phyloP scores from a whole-genome alignment of 2,113 vertebrate species.

The Trogon melanurus region DNA sequence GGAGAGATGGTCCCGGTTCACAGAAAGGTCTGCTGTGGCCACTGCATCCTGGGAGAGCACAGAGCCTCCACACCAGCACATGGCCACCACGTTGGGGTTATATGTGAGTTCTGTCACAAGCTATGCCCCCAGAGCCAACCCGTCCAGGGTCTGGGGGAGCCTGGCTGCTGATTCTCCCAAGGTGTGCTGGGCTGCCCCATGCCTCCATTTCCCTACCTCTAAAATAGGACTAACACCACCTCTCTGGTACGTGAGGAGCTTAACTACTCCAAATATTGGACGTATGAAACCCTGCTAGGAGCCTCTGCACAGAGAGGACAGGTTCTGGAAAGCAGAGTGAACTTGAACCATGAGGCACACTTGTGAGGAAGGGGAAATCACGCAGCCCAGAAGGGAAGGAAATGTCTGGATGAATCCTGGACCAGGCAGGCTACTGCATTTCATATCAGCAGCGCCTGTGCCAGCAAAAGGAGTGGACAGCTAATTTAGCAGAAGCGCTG shows the following conservation, averaged over 20 bases:
- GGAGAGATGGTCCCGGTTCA: accelerated
- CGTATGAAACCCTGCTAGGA: not conserved
- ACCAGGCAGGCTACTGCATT: not conserved
- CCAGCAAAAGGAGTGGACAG: constrained; percentile 24
- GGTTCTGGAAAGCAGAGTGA: constrained; percentile 2
- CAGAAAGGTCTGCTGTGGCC: not conserved
- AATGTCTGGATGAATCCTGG: constrained; percentile 48
- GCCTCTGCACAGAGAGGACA: not conserved
- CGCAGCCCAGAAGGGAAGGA: constrained; percentile 40
- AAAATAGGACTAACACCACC: not conserved
- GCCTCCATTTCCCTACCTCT: not conserved
- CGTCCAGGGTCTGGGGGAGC: accelerated
- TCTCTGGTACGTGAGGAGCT: not conserved
- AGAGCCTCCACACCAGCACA: not conserved
- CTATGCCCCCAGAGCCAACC: not conserved
- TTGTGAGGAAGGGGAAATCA: constrained; percentile 26
- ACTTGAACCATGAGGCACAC: constrained; percentile 2
- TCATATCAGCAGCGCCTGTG: not conserved
- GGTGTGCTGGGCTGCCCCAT: not conserved
- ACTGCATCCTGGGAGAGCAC: not conserved
- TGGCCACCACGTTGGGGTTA: accelerated
- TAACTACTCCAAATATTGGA: not conserved
- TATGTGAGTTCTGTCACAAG: not conserved
- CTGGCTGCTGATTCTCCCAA: not conserved
- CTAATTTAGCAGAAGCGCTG: constrained; percentile 42